Conservation (phyloP, 2,888 invertebrate genomes). For the Morpho helenor region DNA sequence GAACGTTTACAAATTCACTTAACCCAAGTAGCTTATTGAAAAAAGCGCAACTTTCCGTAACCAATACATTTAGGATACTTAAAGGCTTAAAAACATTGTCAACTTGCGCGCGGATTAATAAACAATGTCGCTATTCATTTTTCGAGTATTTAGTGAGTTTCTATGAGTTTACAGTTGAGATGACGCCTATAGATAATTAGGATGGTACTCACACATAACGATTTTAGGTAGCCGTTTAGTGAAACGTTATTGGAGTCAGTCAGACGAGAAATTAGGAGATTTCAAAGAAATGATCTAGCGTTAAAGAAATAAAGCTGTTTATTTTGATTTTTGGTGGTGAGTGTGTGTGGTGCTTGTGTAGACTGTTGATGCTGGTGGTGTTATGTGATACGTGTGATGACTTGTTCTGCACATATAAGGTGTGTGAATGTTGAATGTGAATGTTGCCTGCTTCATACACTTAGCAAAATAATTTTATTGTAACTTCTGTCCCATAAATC, state of each 20-base stretch:
- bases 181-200: conserved; percentile 43
- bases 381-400: neutral
- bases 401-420: neutral
- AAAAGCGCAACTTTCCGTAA: conserved; percentile 16
- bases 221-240: conserved; percentile 25
- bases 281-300: conserved; percentile 13
- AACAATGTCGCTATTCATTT: conserved; percentile 33
- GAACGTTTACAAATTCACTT: conserved; percentile 6
- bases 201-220: conserved; percentile 31
- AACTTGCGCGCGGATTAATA: conserved; percentile 29
- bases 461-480: too few relatives aligned
- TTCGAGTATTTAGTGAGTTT: conserved; percentile 32
- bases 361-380: too few relatives aligned
- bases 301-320: neutral
- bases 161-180: conserved; percentile 41
- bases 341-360: too few relatives aligned
- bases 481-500: too few relatives aligned
- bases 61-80: conserved; percentile 16
- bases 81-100: conserved; percentile 25
- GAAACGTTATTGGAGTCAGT: conserved; percentile 18
- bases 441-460: too few relatives aligned
- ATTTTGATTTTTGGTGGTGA: too few relatives aligned
- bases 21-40: conserved; percentile 12
- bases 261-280: conserved; percentile 16
- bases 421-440: too few relatives aligned